Percentiles rank a stretch among this genome's conserved stretches.
phyloP scores from a whole-genome alignment of 1,140 invertebrate species.

The Apocrypta bakeri region DNA sequence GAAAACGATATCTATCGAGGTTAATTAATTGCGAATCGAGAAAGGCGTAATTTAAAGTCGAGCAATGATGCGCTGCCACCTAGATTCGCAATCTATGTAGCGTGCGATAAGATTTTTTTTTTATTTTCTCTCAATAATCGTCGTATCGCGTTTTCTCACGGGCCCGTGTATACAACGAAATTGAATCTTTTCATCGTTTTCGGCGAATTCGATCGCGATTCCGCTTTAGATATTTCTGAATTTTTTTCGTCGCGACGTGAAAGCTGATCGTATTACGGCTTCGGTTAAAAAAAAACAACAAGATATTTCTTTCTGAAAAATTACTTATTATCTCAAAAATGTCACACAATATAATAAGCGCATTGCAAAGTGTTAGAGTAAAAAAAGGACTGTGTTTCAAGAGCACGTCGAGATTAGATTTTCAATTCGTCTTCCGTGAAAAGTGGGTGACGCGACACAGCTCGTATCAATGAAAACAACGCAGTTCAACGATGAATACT shows the following conservation, averaged over 20 bases:
- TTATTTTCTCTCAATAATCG: not conserved
- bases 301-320: too few species aligned
- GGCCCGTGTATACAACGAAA: not conserved
- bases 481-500: too few species aligned
- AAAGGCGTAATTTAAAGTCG: not conserved
- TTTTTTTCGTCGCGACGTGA: not conserved
- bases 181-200: not conserved
- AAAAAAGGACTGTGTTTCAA: too few species aligned
- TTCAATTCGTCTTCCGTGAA: too few species aligned
- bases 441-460: too few species aligned
- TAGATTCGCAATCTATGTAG: not conserved
- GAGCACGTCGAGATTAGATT: too few species aligned
- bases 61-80: not conserved
- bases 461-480: too few species aligned
- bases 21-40: constrained; percentile 1
- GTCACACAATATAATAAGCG: too few species aligned
- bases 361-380: too few species aligned
- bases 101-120: not conserved
- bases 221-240: too few species aligned
- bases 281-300: too few species aligned
- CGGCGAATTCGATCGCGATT: not conserved
- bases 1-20: not conserved
- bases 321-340: too few species aligned
- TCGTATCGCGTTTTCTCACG: not conserved
- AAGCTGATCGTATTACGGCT: not conserved